phyloP scores from a whole-genome alignment of 2,797 vertebrate species.

The Anabas testudineus region DNA sequence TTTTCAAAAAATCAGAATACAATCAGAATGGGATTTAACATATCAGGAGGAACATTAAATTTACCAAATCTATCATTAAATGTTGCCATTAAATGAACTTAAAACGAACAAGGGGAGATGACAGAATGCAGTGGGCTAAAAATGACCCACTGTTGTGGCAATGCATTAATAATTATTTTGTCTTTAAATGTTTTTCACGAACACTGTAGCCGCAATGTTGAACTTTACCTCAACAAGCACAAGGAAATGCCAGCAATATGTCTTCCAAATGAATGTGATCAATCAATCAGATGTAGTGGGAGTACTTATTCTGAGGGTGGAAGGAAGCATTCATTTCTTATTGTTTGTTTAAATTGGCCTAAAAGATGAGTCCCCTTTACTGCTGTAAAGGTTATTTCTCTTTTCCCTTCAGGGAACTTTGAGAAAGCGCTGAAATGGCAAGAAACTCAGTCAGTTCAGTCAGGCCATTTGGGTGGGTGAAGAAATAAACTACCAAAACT shows the following conservation, averaged over 20 bases:
- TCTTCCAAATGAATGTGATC: slow-evolving; percentile 12
- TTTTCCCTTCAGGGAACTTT: slow-evolving; percentile 48
- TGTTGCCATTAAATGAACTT: neutral
- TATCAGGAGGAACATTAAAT: neutral
- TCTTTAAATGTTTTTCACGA: too few species aligned
- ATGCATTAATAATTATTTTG: too few species aligned
- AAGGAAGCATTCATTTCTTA: slow-evolving; percentile 23
- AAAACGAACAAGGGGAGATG: too few species aligned
- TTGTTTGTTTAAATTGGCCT: slow-evolving; percentile 49
- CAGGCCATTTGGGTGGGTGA: slow-evolving; percentile 19
- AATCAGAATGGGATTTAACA: neutral
- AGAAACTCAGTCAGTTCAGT: slow-evolving; percentile 31
- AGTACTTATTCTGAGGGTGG: slow-evolving; percentile 24
- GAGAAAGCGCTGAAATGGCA: slow-evolving; percentile 48
- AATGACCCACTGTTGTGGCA: neutral
- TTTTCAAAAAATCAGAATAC: neutral
- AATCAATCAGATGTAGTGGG: slow-evolving; percentile 15
- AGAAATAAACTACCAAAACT: slow-evolving; percentile 19
- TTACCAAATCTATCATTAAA: too few species aligned
- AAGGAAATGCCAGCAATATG: slow-evolving; percentile 17
- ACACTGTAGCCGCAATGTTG: neutral
- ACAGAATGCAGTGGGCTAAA: too few species aligned
- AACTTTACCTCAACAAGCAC: slow-evolving; percentile 16
- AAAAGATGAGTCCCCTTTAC: slow-evolving; percentile 29
- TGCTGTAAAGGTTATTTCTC: slow-evolving; percentile 63